A percentile compares a stretch with the other conserved stretches of the same genome.
Conservation (phyloP, 2,113 vertebrate genomes). For the Sander vitreus region DNA sequence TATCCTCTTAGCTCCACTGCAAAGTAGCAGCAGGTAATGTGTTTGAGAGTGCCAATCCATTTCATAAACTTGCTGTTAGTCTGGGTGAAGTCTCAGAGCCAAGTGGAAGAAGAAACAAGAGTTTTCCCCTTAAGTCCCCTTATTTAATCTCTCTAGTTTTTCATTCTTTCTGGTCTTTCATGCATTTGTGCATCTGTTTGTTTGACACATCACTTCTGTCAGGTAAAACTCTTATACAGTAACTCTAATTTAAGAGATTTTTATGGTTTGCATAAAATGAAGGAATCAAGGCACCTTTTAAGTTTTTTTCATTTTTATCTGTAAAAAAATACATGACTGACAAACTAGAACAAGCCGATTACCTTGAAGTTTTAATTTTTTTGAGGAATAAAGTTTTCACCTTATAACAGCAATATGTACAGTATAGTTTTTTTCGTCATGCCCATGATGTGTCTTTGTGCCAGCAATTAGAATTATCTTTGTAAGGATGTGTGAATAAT, state of each 20-base stretch:
- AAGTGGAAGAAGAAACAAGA: neutral
- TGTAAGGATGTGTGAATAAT: constrained; percentile 54
- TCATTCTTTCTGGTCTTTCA: neutral
- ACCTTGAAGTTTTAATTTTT: neutral
- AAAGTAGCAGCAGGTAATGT: constrained; percentile 50
- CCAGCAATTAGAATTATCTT: constrained; percentile 35
- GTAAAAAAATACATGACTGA: neutral
- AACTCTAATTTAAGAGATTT: neutral
- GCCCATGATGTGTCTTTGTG: neutral
- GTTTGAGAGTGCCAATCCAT: constrained; percentile 40
- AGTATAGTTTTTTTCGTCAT: neutral
- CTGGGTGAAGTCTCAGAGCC: constrained; percentile 3
- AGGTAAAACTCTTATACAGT: neutral
- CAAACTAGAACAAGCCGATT: neutral
- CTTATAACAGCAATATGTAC: neutral
- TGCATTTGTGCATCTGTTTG: neutral
- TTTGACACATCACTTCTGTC: neutral
- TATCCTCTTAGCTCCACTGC: constrained; percentile 36
- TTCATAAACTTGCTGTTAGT: neutral
- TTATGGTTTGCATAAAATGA: neutral
- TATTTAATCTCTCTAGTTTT: neutral
- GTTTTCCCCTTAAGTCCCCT: constrained; percentile 3
- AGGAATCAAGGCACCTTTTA: neutral
- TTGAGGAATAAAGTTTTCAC: neutral
- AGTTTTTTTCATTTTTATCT: neutral